phyloP scores from a whole-genome alignment of 2,113 vertebrate genomes.

The Ardeotis arabs region DNA sequence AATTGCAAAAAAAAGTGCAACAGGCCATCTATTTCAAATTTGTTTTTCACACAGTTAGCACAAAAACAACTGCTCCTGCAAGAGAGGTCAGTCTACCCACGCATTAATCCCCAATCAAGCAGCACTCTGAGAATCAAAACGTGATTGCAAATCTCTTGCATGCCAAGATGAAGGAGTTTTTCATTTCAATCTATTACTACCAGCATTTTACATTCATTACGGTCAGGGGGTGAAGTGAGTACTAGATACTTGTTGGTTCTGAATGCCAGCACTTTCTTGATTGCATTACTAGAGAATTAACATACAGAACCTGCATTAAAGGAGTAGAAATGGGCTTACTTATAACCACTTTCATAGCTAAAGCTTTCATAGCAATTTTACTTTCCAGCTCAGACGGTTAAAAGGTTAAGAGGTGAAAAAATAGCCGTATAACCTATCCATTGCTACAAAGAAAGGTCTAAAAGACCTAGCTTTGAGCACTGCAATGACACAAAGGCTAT shows the following conservation, averaged over 20 bases:
- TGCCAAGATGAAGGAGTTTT: constrained; percentile 67
- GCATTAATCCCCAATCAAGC: constrained; percentile 73
- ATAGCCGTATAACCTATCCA: neutral
- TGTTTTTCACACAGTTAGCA: constrained; percentile 77
- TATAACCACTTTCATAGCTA: neutral
- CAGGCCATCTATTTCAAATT: constrained; percentile 70
- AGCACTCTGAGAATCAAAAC: constrained; percentile 74
- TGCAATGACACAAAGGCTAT: neutral
- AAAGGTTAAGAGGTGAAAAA: neutral
- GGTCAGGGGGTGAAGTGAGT: constrained; percentile 47
- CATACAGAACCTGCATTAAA: neutral
- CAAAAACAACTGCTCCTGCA: constrained; percentile 69
- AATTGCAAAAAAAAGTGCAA: constrained; percentile 67
- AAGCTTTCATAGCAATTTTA: constrained; percentile 7
- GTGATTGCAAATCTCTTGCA: constrained; percentile 71
- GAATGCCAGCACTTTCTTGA: constrained; percentile 51
- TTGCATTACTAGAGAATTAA: constrained; percentile 44
- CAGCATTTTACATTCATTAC: constrained; percentile 66
- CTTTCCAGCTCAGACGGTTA: neutral
- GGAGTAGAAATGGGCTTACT: neutral
- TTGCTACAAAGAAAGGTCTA: neutral
- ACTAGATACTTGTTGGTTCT: constrained; percentile 31
- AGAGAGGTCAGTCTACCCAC: constrained; percentile 72
- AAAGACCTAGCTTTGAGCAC: neutral
- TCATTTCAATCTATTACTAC: constrained; percentile 60